Percentiles rank a stretch among this genome's conserved stretches.
Conservation (phyloP, 2,888 invertebrate species). For the Noctuana brunneofusca region DNA sequence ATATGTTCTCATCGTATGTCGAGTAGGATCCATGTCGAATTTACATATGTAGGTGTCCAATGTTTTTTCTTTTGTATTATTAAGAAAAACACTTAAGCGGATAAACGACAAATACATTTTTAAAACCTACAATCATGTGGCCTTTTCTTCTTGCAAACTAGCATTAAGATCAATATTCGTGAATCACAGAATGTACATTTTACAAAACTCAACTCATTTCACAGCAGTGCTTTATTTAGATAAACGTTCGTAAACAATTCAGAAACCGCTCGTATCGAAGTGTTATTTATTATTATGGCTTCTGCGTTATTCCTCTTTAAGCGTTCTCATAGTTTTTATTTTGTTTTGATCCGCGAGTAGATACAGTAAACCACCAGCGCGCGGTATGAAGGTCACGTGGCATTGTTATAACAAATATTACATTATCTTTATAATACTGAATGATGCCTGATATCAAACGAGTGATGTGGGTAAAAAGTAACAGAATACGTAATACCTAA, state of each 20-base stretch:
- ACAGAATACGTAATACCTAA: too few relatives aligned
- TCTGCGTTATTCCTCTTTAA: not conserved
- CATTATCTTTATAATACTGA: not conserved
- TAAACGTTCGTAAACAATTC: not conserved
- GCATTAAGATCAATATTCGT: too few relatives aligned
- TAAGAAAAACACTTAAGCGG: too few relatives aligned
- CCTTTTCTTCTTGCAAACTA: not conserved
- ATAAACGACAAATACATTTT: too few relatives aligned
- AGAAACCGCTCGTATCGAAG: not conserved
- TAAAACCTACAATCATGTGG: too few relatives aligned
- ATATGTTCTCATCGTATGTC: not conserved
- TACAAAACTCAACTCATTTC: not conserved
- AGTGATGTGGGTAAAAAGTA: not conserved
- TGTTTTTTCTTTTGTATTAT: too few relatives aligned
- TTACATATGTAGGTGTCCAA: too few relatives aligned
- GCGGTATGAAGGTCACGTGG: conserved; percentile 1
- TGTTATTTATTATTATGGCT: not conserved
- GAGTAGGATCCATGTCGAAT: not conserved
- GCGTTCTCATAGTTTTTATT: not conserved
- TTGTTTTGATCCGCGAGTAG: not conserved
- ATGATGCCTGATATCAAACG: not conserved
- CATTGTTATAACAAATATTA: not conserved
- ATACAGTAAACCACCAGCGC: too few relatives aligned
- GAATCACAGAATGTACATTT: too few relatives aligned
- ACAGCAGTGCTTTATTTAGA: not conserved